These are phyloP conservation scores for Drosophila bifasciata DNA, from an alignment of 1,140 invertebrate species.

Conservation along the genomic window DNA sequence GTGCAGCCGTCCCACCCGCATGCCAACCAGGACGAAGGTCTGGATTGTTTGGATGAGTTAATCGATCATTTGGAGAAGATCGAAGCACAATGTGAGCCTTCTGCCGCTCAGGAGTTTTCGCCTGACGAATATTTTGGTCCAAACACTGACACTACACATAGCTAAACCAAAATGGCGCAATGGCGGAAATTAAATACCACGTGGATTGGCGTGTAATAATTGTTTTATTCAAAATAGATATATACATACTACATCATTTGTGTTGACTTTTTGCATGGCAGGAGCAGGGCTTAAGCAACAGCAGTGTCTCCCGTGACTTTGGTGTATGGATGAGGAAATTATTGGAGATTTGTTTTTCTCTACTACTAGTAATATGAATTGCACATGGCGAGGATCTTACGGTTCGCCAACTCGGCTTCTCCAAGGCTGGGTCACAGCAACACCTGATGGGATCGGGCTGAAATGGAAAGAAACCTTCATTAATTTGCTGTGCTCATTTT, in stretches of 20 bases:
- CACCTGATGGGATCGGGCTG: conserved; percentile 91
- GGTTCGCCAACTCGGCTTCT: conserved; percentile 90
- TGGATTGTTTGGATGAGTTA: conserved; percentile 53
- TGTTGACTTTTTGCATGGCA: too few relatives aligned
- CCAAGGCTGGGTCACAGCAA: conserved; percentile 92
- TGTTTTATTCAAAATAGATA: too few relatives aligned
- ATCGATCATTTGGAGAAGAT: conserved; percentile 36
- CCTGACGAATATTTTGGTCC: conserved; percentile 23
- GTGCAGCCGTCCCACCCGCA: neutral
- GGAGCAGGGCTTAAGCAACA: too few relatives aligned
- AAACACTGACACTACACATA: conserved; percentile 1
- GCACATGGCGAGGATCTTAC: conserved; percentile 91
- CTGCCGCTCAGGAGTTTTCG: neutral
- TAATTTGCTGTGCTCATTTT: conserved; percentile 47
- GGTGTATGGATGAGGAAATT: too few relatives aligned
- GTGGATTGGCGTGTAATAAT: too few relatives aligned
- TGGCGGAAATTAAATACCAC: too few relatives aligned
- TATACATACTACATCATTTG: too few relatives aligned
- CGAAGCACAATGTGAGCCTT: neutral
- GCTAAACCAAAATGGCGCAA: too few relatives aligned
- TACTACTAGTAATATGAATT: too few relatives aligned
- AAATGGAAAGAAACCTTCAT: conserved; percentile 26
- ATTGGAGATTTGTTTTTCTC: too few relatives aligned
- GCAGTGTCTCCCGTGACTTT: too few relatives aligned
- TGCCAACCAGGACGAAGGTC: conserved; percentile 13